Evolutionary conservation across 2,113 vertebrate genomes (phyloP).

Genomic region (Puma concolor): DNA sequence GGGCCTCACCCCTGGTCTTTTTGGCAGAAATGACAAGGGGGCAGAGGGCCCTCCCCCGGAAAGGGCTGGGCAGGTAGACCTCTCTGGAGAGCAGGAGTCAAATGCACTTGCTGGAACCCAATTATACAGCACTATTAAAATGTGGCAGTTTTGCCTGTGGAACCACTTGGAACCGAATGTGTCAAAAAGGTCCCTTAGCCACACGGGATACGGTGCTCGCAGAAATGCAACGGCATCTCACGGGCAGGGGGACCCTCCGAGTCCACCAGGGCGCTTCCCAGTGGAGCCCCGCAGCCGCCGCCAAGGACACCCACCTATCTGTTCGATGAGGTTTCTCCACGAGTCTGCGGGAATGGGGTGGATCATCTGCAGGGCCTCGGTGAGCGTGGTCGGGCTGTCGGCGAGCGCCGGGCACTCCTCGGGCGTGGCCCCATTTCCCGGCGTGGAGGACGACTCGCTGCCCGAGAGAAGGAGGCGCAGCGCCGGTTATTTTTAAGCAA

Average conservation of each 20-base stretch:
- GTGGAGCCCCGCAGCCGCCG: accelerated
- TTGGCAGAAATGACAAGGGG: not conserved
- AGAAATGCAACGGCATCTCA: not conserved
- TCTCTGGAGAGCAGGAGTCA: not conserved
- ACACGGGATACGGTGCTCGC: not conserved
- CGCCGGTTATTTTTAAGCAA: constrained; percentile 60
- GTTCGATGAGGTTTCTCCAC: constrained; percentile 88
- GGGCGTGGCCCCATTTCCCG: constrained; percentile 76
- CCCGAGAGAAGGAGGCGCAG: not conserved
- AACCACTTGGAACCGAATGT: not conserved
- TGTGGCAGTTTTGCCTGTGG: not conserved
- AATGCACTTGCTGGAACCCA: not conserved
- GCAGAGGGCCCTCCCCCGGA: not conserved
- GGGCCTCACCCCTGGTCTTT: not conserved
- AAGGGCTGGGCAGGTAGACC: not conserved
- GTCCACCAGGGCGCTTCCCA: not conserved
- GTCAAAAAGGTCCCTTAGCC: not conserved
- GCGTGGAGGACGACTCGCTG: constrained; percentile 80
- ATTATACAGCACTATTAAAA: not conserved
- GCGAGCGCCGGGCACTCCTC: constrained; percentile 80
- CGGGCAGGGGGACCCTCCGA: accelerated
- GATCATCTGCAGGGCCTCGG: constrained; percentile 77
- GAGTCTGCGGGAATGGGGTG: constrained; percentile 88
- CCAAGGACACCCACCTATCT: constrained; percentile 84
- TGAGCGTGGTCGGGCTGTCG: constrained; percentile 80